Conservation (phyloP, 2,113 vertebrate genomes). For the Xenopus laevis region DNA sequence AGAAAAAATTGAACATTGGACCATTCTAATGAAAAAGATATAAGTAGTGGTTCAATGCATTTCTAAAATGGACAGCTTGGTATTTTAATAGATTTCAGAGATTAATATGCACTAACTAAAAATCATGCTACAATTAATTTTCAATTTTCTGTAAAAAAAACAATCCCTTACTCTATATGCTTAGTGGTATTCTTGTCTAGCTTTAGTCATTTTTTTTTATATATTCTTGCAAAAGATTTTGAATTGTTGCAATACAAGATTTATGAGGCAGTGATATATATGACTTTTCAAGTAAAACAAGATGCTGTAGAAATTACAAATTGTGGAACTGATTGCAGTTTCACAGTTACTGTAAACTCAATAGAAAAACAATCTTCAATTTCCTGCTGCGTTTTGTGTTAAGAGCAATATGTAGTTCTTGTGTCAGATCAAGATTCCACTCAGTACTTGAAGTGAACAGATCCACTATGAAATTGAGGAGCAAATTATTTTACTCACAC, state of each 20-base stretch:
- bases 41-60: too few relatives aligned
- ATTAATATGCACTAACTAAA: too few relatives aligned
- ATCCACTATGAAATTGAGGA: constrained; percentile 40
- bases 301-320: constrained; percentile 30
- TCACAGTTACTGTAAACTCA: constrained; percentile 37
- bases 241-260: neutral
- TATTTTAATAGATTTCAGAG: too few relatives aligned
- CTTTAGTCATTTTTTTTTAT: too few relatives aligned
- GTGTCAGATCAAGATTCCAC: constrained; percentile 44
- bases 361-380: constrained; percentile 44
- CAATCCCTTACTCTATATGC: too few relatives aligned
- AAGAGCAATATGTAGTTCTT: constrained; percentile 44
- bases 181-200: too few relatives aligned
- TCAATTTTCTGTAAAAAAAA: too few relatives aligned
- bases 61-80: too few relatives aligned
- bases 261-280: neutral
- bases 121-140: too few relatives aligned
- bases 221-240: too few relatives aligned
- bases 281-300: constrained; percentile 33
- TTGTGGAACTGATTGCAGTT: constrained; percentile 36
- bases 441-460: constrained; percentile 40
- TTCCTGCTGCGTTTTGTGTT: constrained; percentile 43
- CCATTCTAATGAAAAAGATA: too few relatives aligned
- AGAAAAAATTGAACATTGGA: too few relatives aligned
- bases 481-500: constrained; percentile 38